A percentile compares a stretch with the other conserved stretches of the same genome.
phyloP scores from a whole-genome alignment of 2,113 vertebrate genomes.

The Capra hircus region DNA sequence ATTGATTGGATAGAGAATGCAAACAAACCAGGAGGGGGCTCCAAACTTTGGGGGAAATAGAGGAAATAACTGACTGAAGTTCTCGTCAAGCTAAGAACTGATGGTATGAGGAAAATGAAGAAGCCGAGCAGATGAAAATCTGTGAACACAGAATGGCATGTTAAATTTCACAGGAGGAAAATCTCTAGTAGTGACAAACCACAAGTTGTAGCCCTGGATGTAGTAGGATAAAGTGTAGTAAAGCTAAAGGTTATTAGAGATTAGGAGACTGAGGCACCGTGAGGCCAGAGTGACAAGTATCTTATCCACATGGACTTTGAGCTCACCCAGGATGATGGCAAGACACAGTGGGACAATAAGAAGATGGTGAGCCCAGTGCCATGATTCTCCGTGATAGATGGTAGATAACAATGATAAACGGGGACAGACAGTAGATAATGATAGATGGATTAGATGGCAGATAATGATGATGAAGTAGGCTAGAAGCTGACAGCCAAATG shows the following conservation, averaged over 20 bases:
- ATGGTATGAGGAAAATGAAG: neutral
- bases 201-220: neutral
- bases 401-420: neutral
- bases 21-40: neutral
- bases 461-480: neutral
- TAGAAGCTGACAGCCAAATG: neutral
- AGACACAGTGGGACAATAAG: neutral
- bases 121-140: rapidly evolving
- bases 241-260: neutral
- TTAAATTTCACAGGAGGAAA: neutral
- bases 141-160: too few species aligned
- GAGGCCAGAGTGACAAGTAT: neutral
- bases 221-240: neutral
- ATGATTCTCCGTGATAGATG: neutral
- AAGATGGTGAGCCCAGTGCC: neutral
- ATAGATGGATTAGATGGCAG: neutral
- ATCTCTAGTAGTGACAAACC: too few species aligned
- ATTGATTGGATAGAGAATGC: neutral
- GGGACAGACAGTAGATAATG: neutral
- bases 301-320: neutral
- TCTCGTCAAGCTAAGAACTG: neutral
- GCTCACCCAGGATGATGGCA: neutral
- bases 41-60: neutral
- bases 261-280: neutral
- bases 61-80: neutral